A percentile compares a stretch with the other conserved stretches of the same genome.
phyloP scores from a whole-genome alignment of 2,797 vertebrate species.

The Melanotaenia boesemani region DNA sequence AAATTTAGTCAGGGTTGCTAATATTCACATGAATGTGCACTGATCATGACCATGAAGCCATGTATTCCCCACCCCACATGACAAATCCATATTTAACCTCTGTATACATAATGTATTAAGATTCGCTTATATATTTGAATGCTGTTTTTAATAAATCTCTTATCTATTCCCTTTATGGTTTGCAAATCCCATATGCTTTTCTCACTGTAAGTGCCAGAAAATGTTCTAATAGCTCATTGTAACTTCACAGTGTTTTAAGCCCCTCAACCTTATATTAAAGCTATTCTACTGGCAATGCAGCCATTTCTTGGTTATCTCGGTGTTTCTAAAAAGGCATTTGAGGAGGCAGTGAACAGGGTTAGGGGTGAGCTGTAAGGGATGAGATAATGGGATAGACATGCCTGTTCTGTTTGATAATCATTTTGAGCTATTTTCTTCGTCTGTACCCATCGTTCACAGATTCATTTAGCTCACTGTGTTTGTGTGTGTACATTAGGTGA shows the following conservation, averaged over 20 bases:
- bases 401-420: slow-evolving; percentile 58
- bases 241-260: slow-evolving; percentile 48
- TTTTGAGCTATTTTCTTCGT: slow-evolving; percentile 42
- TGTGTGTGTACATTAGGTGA: slow-evolving; percentile 12
- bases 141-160: slow-evolving; percentile 8
- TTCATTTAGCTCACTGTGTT: slow-evolving; percentile 29
- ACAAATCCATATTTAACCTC: neutral
- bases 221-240: slow-evolving; percentile 41
- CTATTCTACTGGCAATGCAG: slow-evolving; percentile 33
- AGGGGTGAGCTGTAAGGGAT: slow-evolving; percentile 68
- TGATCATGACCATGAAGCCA: neutral
- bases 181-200: slow-evolving; percentile 42
- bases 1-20: neutral
- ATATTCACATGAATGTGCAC: neutral
- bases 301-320: slow-evolving; percentile 47
- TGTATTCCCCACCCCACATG: neutral
- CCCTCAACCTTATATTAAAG: slow-evolving; percentile 52
- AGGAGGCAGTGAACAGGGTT: slow-evolving; percentile 66
- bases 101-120: neutral
- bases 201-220: slow-evolving; percentile 34
- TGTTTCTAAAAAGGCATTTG: slow-evolving; percentile 67
- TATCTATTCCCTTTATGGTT: slow-evolving; percentile 13
- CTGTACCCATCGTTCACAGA: slow-evolving; percentile 43
- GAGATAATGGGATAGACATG: slow-evolving; percentile 69
- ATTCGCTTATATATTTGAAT: neutral